These are phyloP conservation scores for Mellilla xanthometata DNA, from an alignment of 2,888 invertebrate species.

Conservation along the genomic window DNA sequence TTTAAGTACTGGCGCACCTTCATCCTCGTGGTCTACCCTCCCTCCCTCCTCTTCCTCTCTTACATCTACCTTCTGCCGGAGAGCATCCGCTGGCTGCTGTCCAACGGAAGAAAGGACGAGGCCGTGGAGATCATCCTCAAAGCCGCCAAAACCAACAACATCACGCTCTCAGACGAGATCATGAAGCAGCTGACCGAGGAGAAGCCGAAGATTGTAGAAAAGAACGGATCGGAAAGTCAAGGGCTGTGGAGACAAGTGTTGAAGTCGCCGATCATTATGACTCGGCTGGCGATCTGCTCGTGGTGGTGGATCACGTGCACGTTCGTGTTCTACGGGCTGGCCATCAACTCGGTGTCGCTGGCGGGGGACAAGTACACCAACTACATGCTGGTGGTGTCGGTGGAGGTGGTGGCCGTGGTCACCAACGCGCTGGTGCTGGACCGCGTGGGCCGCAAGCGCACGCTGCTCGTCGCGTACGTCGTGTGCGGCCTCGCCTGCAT, in stretches of 20 bases:
- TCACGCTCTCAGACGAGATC: constrained; percentile 70
- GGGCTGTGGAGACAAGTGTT: constrained; percentile 66
- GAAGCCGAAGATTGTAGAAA: constrained; percentile 45
- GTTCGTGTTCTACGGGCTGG: constrained; percentile 91
- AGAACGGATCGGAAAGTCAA: constrained; percentile 47
- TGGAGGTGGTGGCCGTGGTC: constrained; percentile 88
- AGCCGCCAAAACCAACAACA: constrained; percentile 85
- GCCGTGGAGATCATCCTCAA: constrained; percentile 84
- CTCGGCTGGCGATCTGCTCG: constrained; percentile 65
- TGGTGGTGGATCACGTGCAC: constrained; percentile 91
- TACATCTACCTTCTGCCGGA: constrained; percentile 89
- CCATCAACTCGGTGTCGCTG: constrained; percentile 88
- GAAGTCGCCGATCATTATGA: constrained; percentile 67
- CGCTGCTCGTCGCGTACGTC: constrained; percentile 83
- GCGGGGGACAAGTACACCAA: constrained; percentile 90
- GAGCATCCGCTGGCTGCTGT: constrained; percentile 89
- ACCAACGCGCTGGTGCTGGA: constrained; percentile 85
- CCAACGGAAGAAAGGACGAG: constrained; percentile 85
- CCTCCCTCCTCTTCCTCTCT: constrained; percentile 85
- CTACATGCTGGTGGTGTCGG: constrained; percentile 86
- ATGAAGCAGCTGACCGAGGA: constrained; percentile 69
- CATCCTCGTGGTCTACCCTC: constrained; percentile 86
- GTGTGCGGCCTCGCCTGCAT: constrained; percentile 80
- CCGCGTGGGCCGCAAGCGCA: constrained; percentile 83
- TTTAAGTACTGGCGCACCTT: constrained; percentile 87